These are phyloP conservation scores for Andrena hattorfiana DNA, from an alignment of 2,888 invertebrate genomes.

Conservation along the genomic window DNA sequence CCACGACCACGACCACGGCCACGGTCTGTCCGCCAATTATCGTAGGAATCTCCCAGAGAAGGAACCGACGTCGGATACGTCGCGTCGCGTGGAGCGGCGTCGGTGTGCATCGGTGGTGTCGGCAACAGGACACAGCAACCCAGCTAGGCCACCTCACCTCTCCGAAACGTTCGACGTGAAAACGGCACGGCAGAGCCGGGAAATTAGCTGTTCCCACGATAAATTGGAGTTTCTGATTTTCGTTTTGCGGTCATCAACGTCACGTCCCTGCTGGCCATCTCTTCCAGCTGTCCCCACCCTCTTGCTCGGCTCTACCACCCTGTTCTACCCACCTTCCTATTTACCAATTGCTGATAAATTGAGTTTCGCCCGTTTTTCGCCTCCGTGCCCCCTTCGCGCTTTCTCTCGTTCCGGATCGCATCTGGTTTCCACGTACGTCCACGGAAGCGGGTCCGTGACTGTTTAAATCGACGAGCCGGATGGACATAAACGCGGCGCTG, in stretches of 20 bases:
- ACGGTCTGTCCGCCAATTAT: conserved; percentile 66
- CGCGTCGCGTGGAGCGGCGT: not conserved
- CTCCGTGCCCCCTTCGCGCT: conserved; percentile 43
- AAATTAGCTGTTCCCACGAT: conserved; percentile 75
- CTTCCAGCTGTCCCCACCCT: conserved; percentile 11
- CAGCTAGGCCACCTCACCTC: not conserved
- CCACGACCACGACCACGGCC: not conserved
- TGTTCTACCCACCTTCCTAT: conserved; percentile 50
- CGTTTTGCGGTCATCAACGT: conserved; percentile 76
- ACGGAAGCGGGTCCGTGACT: not conserved
- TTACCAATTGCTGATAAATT: conserved; percentile 77
- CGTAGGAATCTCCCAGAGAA: conserved; percentile 53
- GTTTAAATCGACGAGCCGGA: conserved; percentile 19
- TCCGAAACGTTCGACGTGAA: not conserved
- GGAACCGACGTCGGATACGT: conserved; percentile 40
- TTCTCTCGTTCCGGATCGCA: conserved; percentile 10
- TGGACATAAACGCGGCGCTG: not conserved
- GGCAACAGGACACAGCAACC: conserved; percentile 34
- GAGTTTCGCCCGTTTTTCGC: conserved; percentile 67
- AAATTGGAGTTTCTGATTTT: conserved; percentile 77
- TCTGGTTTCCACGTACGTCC: conserved; percentile 12
- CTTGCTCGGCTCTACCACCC: not conserved
- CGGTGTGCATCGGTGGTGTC: conserved; percentile 23
- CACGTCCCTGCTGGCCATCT: conserved; percentile 71
- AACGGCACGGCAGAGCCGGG: conserved; percentile 54